Evolutionary conservation across 2,888 invertebrate genomes (phyloP), one percentile per base, ranked within the genome.

Genomic region (Molanna angustata): DNA sequence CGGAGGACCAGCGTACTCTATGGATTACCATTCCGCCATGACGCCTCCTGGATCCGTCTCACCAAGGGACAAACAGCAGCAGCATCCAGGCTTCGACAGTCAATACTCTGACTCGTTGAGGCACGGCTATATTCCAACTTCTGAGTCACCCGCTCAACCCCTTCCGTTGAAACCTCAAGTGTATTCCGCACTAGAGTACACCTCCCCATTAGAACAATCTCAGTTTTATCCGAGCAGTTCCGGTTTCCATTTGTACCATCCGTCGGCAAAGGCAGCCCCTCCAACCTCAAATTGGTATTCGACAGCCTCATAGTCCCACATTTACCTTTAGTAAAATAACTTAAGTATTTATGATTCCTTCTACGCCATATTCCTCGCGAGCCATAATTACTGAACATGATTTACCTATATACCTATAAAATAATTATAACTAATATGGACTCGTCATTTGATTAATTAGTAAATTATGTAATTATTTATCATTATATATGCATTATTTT

Each of bases 11-110:
- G 82, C 85, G 33, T 80, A 82, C 60, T 75, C 80, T 54, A 87
- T 86, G 59, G 91, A 91, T 65, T 92, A 92, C 65, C 94, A 94
- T 69, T 88, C 92, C 33, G 92, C 93, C 42, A 95, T 96, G 91
- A 95, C 95, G 3, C 95, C 95, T 47, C 96, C 96, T 46, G 93
- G 94, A n/a, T 95, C 95, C 2, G 95, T 95, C 1, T 95, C 95
- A 3, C 95, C 96, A 0, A 80, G 94, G 56, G 95, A 95, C 66
- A 92, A 80, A 67, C 88, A 83, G 63, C 85, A 84, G 62, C 70
- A 75, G 53, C 72, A 53, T 49, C 73, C 71, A 64, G 82, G 87
- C 61, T 67, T 81, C 60, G 66, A 80, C 64, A 71, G 79, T 67
- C 78, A 82, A 65, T 85, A 89, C 72, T 80, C 85, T 13, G 81